Base-by-base conservation (phyloP, 2,113 vertebrate species). In the Gallinago jamesoni region DNA sequence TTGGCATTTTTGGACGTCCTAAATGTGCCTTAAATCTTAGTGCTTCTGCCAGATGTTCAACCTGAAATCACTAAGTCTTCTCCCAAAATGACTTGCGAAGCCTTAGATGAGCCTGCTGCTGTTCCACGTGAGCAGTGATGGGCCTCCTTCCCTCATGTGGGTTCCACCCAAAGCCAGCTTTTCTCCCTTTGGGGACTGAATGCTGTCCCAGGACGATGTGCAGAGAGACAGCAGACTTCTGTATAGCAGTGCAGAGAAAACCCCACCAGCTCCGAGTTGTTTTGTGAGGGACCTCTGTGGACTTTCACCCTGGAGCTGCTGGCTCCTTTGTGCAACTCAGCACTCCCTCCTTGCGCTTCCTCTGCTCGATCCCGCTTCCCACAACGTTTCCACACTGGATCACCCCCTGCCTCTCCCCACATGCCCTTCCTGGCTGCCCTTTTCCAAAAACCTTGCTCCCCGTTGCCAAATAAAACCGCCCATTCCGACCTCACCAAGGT, bases 381-480 rank as follows among this genome's bases (percentile, higher is more conserved):
- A 15, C 74, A 9, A 20, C 31, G 6, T 30, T 67, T 48, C 50
- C 1, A 0, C 0, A 12, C 41, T 41, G 10, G 20, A 21, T 27
- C 48, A 30, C 23, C 30, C 41, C 55, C 45, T 43, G 10, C 57
- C 55, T 60, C 23, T 70, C 33, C 48, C 25, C 19, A 50, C 53
- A 24, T 14, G 1, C 37, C 41, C 27, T 24, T 67, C 66, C 89
- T 31, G 55, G 2, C 91, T 83, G 30, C 31, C 14, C 37, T 64
- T 6, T 82, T 63, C 74, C 89, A 56, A 90, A 92, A 79, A n/a
- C 35, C 83, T 73, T 9, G 4, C 84, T 69, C 53, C 66, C 16
- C 5, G 0, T 3, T 4, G 55, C 77, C 21, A 0, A 22, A 35
- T 28, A 33, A 60, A 72, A 15, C 33, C 0, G 1, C 48, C 14